Conservation (phyloP, 1,140 invertebrate genomes). For the Brachionus sp. region DNA sequence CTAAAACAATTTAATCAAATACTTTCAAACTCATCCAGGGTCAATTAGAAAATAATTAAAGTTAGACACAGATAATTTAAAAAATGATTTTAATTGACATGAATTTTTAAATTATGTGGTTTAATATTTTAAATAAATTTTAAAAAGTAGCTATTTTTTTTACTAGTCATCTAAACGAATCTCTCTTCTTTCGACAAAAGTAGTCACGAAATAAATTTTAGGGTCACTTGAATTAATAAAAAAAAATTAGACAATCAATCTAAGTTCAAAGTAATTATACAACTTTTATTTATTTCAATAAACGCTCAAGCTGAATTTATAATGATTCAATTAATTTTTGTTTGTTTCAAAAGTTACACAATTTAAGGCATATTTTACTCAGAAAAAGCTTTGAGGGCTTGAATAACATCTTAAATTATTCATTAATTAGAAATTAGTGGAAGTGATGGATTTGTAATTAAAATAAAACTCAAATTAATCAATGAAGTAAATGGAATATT, state of each 20-base stretch:
- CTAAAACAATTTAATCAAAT: constrained; percentile 11
- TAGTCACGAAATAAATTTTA: not conserved
- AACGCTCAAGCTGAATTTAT: not conserved
- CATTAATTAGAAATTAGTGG: not conserved
- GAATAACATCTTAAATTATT: not conserved
- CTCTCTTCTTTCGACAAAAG: not conserved
- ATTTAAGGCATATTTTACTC: not conserved
- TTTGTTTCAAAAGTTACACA: not conserved
- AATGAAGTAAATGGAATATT: not conserved
- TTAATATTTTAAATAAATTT: not conserved
- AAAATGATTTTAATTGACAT: not conserved
- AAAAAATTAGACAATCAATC: not conserved
- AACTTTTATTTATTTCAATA: not conserved
- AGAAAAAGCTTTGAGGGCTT: not conserved
- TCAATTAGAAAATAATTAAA: not conserved
- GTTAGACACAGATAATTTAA: not conserved
- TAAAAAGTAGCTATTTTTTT: not conserved
- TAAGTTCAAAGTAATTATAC: not conserved
- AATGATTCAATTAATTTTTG: not conserved
- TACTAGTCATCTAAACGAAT: not conserved
- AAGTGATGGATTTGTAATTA: not conserved
- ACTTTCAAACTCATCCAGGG: constrained; percentile 1
- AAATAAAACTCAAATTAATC: not conserved
- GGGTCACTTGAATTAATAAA: not conserved
- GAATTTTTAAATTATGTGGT: not conserved